phyloP scores from a whole-genome alignment of 2,797 vertebrate species.

The Rhynchotus rufescens region DNA sequence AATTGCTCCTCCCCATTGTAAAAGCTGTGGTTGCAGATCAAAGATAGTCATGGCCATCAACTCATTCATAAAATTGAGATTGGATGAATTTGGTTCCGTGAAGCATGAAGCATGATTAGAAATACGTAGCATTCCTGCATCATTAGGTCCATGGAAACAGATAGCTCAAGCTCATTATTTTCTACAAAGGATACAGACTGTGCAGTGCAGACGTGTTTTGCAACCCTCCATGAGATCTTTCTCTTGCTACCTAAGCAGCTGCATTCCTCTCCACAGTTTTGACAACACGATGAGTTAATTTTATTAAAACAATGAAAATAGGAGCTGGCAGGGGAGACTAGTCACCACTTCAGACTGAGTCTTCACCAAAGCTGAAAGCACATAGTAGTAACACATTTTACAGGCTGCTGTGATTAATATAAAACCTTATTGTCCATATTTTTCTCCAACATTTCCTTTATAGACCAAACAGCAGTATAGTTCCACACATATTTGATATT shows the following conservation, averaged over 20 bases:
- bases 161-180: background rate
- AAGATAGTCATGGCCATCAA: background rate
- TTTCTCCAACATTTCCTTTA: background rate
- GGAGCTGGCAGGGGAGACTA: background rate
- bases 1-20: background rate
- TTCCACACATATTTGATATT: background rate
- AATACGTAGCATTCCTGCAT: background rate
- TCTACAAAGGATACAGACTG: background rate
- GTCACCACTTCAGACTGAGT: background rate
- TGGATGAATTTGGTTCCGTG: background rate
- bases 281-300: background rate
- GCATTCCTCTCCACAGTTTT: background rate
- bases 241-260: background rate
- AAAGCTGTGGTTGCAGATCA: background rate
- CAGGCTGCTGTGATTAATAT: background rate
- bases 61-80: background rate
- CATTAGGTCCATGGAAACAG: background rate
- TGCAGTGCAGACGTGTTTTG: background rate
- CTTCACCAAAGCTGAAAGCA: background rate
- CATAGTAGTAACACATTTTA: background rate
- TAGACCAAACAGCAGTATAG: background rate
- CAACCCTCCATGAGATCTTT: background rate
- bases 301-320: slow-evolving; percentile 23
- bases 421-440: background rate
- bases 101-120: background rate